Conservation (phyloP, 2,888 invertebrate species). For the Leptopterna dolabrata region DNA sequence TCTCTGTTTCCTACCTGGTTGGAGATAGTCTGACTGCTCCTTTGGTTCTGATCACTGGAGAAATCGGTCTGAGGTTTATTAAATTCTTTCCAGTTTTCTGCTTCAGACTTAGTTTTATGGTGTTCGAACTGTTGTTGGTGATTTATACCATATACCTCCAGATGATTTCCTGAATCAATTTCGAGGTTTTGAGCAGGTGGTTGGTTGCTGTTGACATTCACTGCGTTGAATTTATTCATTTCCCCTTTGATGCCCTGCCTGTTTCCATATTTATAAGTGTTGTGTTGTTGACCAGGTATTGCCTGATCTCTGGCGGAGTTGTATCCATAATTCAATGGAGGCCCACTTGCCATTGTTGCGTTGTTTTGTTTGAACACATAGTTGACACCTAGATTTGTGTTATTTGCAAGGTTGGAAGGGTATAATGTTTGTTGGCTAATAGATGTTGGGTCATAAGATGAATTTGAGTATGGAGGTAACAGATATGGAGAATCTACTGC, state of each 20-base stretch:
- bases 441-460: neutral
- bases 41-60: neutral
- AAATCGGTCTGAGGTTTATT: neutral
- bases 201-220: neutral
- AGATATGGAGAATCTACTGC: neutral
- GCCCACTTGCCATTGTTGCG: neutral
- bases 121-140: neutral
- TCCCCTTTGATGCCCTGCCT: neutral
- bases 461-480: neutral
- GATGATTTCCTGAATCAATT: neutral
- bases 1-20: neutral
- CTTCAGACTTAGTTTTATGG: neutral
- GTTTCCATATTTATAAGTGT: neutral
- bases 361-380: neutral
- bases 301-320: neutral
- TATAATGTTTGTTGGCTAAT: neutral
- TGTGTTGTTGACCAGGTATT: neutral
- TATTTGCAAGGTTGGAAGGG: neutral
- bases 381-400: neutral
- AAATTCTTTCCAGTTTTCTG: neutral
- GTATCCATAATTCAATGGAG: neutral
- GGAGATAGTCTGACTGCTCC: neutral
- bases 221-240: neutral
- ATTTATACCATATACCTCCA: neutral
- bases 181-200: neutral